These are phyloP conservation scores for Pygoscelis adeliae DNA, from an alignment of 2,113 vertebrate genomes.

Conservation along the genomic window DNA sequence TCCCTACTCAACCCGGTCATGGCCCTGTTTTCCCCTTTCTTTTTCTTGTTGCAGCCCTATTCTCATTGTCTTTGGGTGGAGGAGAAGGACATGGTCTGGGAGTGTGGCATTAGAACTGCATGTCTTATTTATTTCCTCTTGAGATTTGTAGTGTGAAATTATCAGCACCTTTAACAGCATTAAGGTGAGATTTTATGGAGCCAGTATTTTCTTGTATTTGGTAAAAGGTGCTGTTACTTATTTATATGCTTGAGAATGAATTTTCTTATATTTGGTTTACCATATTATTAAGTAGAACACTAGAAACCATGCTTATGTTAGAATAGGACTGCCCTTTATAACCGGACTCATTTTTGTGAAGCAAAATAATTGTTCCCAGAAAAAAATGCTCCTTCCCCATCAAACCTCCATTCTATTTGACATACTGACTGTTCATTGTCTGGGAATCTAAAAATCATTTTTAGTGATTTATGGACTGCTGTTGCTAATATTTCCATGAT, in stretches of 20 bases:
- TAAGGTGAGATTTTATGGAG: neutral
- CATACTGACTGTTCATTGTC: neutral
- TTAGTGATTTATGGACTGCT: constrained; percentile 35
- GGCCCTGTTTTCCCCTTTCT: neutral
- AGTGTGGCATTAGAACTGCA: neutral
- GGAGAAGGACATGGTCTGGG: neutral
- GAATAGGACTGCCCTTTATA: neutral
- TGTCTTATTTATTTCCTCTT: neutral
- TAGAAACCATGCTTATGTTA: neutral
- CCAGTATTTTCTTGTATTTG: neutral
- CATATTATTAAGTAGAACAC: neutral
- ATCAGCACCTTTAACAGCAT: neutral
- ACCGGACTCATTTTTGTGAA: neutral
- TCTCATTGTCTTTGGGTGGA: neutral
- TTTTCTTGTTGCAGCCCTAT: neutral
- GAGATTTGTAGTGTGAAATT: neutral
- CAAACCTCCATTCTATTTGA: neutral
- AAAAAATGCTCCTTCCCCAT: neutral
- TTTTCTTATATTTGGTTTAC: neutral
- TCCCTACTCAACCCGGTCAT: neutral
- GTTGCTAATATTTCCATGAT: constrained; percentile 14
- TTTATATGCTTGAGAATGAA: neutral
- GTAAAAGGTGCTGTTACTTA: neutral
- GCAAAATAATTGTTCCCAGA: constrained; percentile 5
- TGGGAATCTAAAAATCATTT: constrained; percentile 14